Percentiles rank a stretch among this genome's conserved stretches.
phyloP scores from a whole-genome alignment of 2,797 vertebrate genomes.

The Coreius guichenoti region DNA sequence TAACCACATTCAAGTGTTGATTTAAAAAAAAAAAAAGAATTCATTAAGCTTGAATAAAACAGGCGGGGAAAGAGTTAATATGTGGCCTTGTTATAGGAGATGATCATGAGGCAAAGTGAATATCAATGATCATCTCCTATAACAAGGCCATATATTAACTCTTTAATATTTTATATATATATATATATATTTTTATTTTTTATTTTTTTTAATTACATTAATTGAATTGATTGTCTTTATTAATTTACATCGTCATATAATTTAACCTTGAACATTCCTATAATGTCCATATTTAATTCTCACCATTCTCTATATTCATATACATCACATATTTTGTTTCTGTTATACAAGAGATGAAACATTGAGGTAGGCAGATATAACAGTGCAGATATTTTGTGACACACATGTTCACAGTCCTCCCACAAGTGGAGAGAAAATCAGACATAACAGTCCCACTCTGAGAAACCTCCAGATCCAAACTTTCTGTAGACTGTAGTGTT shows the following conservation, averaged over 20 bases:
- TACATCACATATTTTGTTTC: background rate
- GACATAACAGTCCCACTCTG: conserved; percentile 34
- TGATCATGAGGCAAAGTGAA: too few relatives aligned
- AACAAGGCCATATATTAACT: too few relatives aligned
- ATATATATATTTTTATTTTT: too few relatives aligned
- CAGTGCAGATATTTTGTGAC: background rate
- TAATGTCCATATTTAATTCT: background rate
- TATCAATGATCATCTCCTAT: too few relatives aligned
- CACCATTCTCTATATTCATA: background rate
- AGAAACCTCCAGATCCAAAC: conserved; percentile 35
- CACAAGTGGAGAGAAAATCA: conserved; percentile 41
- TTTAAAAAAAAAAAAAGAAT: too few relatives aligned
- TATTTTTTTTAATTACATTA: too few relatives aligned
- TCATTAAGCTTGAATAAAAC: too few relatives aligned
- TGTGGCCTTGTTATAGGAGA: too few relatives aligned
- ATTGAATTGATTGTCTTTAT: background rate
- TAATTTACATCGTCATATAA: background rate
- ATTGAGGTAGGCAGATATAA: conserved; percentile 19
- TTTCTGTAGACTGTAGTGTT: conserved; percentile 44
- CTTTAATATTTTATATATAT: too few relatives aligned
- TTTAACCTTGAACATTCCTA: background rate
- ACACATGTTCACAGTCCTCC: conserved; percentile 1
- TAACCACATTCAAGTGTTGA: too few relatives aligned
- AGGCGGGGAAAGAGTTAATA: too few relatives aligned
- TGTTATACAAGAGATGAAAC: conserved; percentile 10